These are phyloP conservation scores for Polyergus mexicanus DNA, from an alignment of 1,140 invertebrate species.

Conservation along the genomic window DNA sequence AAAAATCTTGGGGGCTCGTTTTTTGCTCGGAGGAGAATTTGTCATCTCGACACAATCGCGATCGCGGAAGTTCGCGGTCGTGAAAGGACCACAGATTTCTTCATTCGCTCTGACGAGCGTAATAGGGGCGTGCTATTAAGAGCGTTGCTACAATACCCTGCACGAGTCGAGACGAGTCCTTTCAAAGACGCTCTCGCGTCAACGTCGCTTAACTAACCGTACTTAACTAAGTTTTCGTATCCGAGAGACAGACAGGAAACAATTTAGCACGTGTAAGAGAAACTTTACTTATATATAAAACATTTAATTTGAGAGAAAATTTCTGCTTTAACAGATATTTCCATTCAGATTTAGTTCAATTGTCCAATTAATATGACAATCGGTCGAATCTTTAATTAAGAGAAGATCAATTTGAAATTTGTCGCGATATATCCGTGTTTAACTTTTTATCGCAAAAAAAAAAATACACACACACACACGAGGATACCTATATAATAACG, in stretches of 20 bases:
- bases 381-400: background rate
- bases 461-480: too few relatives aligned
- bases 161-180: background rate
- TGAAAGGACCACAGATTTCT: slow-evolving; percentile 16
- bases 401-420: background rate
- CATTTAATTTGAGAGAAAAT: background rate
- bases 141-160: slow-evolving; percentile 31
- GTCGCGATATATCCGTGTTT: background rate
- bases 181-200: slow-evolving; percentile 36
- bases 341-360: background rate
- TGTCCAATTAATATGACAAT: background rate
- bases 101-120: slow-evolving; percentile 29
- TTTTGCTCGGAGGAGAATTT: background rate
- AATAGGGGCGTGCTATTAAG: slow-evolving; percentile 23
- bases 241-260: slow-evolving; percentile 6
- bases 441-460: background rate
- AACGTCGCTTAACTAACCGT: slow-evolving; percentile 42
- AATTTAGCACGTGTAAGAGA: background rate
- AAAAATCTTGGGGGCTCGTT: background rate
- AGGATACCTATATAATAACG: background rate
- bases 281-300: background rate
- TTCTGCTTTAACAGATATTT: background rate
- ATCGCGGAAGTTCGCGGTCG: slow-evolving; percentile 26
- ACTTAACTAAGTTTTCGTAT: slow-evolving; percentile 29
- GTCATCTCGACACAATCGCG: background rate